Percentiles rank a stretch among this genome's conserved stretches.
Evolutionary conservation across 64 coral and sea anemone species (phyloP).

Genomic region (Montipora efflorescens): DNA sequence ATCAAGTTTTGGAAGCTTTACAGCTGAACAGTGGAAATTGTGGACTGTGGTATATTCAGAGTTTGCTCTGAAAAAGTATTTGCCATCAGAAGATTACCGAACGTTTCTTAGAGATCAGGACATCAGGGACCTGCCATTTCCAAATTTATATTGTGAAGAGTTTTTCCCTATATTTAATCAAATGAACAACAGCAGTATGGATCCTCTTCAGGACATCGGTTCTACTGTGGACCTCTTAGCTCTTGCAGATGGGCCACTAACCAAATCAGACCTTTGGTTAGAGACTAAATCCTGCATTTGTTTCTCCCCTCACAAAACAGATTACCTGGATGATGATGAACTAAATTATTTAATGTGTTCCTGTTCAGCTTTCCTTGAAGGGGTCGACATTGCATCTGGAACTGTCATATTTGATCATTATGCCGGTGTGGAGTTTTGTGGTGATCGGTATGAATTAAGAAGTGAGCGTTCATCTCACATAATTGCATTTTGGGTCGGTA

Average conservation of each 20-base stretch:
- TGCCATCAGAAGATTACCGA: background rate
- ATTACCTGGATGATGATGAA: background rate
- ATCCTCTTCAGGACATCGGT: background rate
- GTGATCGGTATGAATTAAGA: background rate
- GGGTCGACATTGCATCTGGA: background rate
- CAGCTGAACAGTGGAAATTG: slow-evolving; percentile 42
- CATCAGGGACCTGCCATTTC: slow-evolving; percentile 29
- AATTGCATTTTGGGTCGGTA: background rate
- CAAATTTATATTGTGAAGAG: slow-evolving; percentile 25
- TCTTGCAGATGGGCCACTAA: background rate
- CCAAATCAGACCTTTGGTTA: background rate
- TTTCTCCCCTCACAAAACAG: background rate
- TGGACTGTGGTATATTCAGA: slow-evolving; percentile 26
- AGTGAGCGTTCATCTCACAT: background rate
- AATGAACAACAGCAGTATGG: slow-evolving; percentile 4
- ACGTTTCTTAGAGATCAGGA: slow-evolving; percentile 28
- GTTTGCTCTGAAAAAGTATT: background rate
- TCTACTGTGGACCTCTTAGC: background rate
- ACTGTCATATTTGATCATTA: background rate
- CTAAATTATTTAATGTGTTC: background rate
- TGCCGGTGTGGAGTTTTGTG: background rate
- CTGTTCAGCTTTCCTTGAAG: slow-evolving; percentile 1
- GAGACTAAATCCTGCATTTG: background rate
- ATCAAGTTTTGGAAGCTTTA: slow-evolving; percentile 25
- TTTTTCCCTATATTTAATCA: slow-evolving; percentile 32